Evolutionary conservation across 2,113 vertebrate species (phyloP), one percentile per base, ranked within the genome.

Genomic region (Syrrhaptes paradoxus): DNA sequence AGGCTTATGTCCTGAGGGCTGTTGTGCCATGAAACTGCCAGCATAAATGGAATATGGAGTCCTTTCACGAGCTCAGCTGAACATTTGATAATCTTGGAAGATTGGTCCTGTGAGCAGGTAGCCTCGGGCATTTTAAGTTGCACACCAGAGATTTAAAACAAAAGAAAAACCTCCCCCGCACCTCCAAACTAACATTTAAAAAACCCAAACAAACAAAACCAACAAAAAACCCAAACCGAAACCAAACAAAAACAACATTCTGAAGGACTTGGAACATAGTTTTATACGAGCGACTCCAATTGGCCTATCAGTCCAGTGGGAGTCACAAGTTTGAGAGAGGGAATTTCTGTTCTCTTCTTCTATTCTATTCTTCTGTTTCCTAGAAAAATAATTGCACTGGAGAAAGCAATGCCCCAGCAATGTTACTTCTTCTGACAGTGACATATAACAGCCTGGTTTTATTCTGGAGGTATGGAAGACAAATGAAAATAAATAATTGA

Each of bases 291-390:
- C n/a, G 5, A 52, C 41, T 73, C 22, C 12, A 66, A 4, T 16
- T 65, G 17, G 3, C 5, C 7, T 2, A 1, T 61, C 8, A 2
- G 25, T 57, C 7, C 10, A 9, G 3, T 18, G 14, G 0, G 5
- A 1, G 0, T 63, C 46, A 78, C 21, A 79, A 80, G 6, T 25
- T 29, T 52, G 22, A 14, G 10, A 76, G 28, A 68, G 9, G 41
- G 41, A 41, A 41, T 41, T 41, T 14, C 41, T 41, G 41, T 41
- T 41, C 41, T 41, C 41, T 41, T 41, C 41, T 41, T 41, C 41
- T 41, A 41, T 13, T 41, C 41, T 41, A 41, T 13, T 41, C 41
- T 41, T 41, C 7, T 1, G 1, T 26, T 70, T 80, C 43, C 15
- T 16, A 26, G 15, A 54, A 70, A 7, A 82, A 83, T 26, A 76